Conservation (phyloP, 2,113 vertebrate species). For the Marmota flaviventris region DNA sequence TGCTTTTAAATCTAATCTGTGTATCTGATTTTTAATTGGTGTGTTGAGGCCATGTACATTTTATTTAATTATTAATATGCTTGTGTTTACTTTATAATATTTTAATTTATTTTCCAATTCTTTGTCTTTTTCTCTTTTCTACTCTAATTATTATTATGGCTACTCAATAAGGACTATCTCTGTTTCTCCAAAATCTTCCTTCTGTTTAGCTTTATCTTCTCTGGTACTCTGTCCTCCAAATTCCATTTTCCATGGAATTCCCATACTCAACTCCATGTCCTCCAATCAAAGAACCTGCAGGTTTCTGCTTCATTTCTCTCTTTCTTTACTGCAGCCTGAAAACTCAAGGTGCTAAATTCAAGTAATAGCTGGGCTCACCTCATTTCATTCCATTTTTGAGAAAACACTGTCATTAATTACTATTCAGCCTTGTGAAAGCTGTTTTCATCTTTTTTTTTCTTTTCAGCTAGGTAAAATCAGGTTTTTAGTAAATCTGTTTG, state of each 20-base stretch:
- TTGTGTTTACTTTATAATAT: not conserved
- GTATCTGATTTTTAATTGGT: not conserved
- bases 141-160: not conserved
- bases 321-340: not conserved
- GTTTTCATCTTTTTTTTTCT: not conserved
- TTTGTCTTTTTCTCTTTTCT: not conserved
- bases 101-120: not conserved
- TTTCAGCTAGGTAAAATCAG: not conserved
- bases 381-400: not conserved
- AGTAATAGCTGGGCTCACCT: not conserved
- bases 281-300: not conserved
- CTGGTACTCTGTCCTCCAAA: not conserved
- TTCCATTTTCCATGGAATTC: not conserved
- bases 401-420: not conserved
- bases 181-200: not conserved
- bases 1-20: not conserved
- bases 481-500: not conserved
- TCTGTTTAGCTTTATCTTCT: not conserved
- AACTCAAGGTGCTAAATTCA: not conserved
- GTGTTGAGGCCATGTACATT: not conserved
- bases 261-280: not conserved
- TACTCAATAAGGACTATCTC: not conserved
- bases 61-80: not conserved
- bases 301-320: not conserved
- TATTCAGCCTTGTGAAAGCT: not conserved